These are phyloP conservation scores for Trichogramma dendrolimi DNA, from an alignment of 2,888 invertebrate species.

Conservation along the genomic window DNA sequence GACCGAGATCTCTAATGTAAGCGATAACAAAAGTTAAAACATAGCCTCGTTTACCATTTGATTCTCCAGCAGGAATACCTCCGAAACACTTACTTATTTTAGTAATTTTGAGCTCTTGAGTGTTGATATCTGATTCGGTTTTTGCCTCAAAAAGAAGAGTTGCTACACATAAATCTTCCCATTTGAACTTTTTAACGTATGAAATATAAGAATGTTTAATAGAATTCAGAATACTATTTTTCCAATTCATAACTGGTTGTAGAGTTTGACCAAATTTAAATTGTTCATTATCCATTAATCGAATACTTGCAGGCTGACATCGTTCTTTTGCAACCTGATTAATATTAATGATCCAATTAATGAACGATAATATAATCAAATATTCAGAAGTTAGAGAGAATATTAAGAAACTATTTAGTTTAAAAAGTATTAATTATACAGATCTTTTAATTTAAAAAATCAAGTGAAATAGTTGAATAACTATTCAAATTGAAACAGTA, in stretches of 20 bases:
- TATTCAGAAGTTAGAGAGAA: too few species aligned
- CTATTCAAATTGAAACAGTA: too few species aligned
- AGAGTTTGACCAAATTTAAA: conserved; percentile 87
- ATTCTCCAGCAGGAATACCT: conserved; percentile 87
- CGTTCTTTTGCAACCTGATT: conserved; percentile 63
- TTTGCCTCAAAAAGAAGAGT: conserved; percentile 91
- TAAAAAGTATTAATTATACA: too few species aligned
- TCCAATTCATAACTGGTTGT: conserved; percentile 62
- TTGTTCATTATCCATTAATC: conserved; percentile 97
- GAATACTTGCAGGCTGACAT: conserved; percentile 91
- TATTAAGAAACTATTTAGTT: too few species aligned
- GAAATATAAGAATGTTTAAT: conserved; percentile 85
- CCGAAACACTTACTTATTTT: conserved; percentile 70
- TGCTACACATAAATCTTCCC: conserved; percentile 78
- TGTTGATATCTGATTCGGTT: conserved; percentile 64
- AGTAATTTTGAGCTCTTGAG: conserved; percentile 74
- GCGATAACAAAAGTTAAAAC: conserved; percentile 97
- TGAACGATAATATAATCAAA: not conserved
- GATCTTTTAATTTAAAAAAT: too few species aligned
- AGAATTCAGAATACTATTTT: conserved; percentile 69
- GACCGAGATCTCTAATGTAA: conserved; percentile 88
- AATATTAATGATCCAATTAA: not conserved
- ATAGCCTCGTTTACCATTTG: conserved; percentile 93
- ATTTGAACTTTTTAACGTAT: conserved; percentile 79
- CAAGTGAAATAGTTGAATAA: too few species aligned